A percentile compares a stretch with the other conserved stretches of the same genome.
Conservation (phyloP, 2,797 vertebrate genomes). For the Pempheris klunzingeri region DNA sequence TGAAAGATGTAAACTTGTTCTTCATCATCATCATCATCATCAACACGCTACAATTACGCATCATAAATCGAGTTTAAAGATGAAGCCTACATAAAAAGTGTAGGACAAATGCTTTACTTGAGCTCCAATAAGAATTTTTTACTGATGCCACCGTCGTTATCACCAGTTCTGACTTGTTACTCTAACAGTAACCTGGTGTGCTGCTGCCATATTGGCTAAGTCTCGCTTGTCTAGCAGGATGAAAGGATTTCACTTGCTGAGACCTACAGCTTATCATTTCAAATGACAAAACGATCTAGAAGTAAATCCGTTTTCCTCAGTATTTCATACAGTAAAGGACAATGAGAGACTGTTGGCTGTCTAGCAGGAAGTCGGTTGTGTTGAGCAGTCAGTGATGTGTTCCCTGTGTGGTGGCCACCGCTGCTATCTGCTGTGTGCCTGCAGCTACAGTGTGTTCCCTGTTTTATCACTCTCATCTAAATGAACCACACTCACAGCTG, state of each 20-base stretch:
- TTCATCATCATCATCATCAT: no score
- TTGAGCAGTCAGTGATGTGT: slow-evolving; percentile 53
- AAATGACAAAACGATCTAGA: slow-evolving; percentile 22
- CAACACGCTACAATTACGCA: no score
- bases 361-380: slow-evolving; percentile 42
- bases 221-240: slow-evolving; percentile 2
- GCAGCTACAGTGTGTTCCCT: slow-evolving; percentile 78
- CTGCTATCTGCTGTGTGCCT: slow-evolving; percentile 72
- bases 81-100: not conserved
- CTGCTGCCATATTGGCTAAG: slow-evolving; percentile 1
- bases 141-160: not conserved
- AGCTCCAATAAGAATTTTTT: not conserved
- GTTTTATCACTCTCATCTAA: slow-evolving; percentile 81
- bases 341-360: slow-evolving; percentile 35
- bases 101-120: slow-evolving; percentile 9
- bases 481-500: slow-evolving; percentile 81
- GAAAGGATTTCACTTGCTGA: slow-evolving; percentile 25
- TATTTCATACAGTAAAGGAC: slow-evolving; percentile 40
- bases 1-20: no score
- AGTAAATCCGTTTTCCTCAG: slow-evolving; percentile 23
- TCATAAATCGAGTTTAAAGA: slow-evolving; percentile 12
- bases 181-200: slow-evolving; percentile 2
- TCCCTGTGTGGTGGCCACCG: slow-evolving; percentile 56
- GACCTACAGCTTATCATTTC: slow-evolving; percentile 35
- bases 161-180: slow-evolving; percentile 5